Evolutionary conservation across 1,140 invertebrate species (phyloP), one percentile per base, ranked within the genome.

Genomic region (Papilio helenus): DNA sequence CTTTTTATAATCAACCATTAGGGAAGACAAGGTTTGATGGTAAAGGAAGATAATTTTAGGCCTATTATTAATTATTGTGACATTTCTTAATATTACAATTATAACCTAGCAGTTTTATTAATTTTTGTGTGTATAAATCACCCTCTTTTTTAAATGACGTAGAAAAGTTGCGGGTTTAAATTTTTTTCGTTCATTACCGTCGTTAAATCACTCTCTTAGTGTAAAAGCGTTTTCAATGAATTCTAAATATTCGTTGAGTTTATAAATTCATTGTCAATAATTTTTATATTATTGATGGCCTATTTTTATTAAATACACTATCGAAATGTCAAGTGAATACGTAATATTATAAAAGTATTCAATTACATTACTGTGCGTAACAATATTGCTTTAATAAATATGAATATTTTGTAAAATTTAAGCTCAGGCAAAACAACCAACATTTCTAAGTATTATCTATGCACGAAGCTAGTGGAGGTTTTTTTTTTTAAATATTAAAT

Each of bases 381-480:
- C 80, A 82, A 73, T 86, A 84, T 84, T 83, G 76, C 76, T 77
- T 65, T 34, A 65, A 77, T 39, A 65, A 77, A 8, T 77, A 76
- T 26, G 76, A 77, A 65, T 77, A 76, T 65, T 23, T 77, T 77
- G 76, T 86, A 71, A 86, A 84, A 86, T 81, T 79, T 88, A 92
- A 92, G 91, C 91, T 92, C 91, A 89, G 88, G 90, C 89, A 89
- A 90, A 90, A 92, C 91, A 92, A 92, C 91, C 91, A n/a, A 77
- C 55, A 65, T 81, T 68, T 23, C 80, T 81, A 81, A 58, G 16
- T 76, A 76, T 58, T 77, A 71, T 46, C 68, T 81, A 81, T 79
- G 80, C 80, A 46, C 73, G 71, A 81, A 81, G 80, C 80, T 79
- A 79, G 61, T 58, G 76, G 76, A 77, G 51, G 20, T 61, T 26